These are phyloP conservation scores for Drosophila kanapiae DNA, from an alignment of 1,140 invertebrate genomes.

Conservation along the genomic window DNA sequence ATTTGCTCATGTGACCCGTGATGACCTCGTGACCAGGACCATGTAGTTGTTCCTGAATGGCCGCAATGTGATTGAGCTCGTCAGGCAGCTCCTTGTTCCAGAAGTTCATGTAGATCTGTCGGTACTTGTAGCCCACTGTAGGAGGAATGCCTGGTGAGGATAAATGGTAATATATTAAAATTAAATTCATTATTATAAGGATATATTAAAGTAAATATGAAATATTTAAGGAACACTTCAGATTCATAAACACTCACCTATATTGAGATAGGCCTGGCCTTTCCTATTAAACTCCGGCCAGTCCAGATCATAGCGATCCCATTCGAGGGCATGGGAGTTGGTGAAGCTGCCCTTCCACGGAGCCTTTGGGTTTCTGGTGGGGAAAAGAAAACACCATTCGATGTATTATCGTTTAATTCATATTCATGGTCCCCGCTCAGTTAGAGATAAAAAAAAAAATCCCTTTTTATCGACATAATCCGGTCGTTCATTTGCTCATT, in stretches of 20 bases:
- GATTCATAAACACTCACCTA: slow-evolving; percentile 87
- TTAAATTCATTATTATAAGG: background rate
- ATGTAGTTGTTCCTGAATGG: slow-evolving; percentile 73
- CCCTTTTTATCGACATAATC: slow-evolving; percentile 54
- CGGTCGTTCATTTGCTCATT: slow-evolving; percentile 54
- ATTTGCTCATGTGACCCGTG: slow-evolving; percentile 83
- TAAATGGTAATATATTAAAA: background rate
- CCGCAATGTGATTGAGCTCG: slow-evolving; percentile 86
- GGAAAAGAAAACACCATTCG: slow-evolving; percentile 35
- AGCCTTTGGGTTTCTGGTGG: slow-evolving; percentile 90
- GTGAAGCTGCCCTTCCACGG: slow-evolving; percentile 87
- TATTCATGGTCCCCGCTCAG: background rate
- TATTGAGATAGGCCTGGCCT: slow-evolving; percentile 90
- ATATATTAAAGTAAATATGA: no score
- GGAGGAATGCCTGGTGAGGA: slow-evolving; percentile 73
- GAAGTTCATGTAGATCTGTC: slow-evolving; percentile 89
- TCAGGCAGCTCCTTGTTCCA: slow-evolving; percentile 91
- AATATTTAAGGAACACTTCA: background rate
- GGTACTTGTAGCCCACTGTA: slow-evolving; percentile 88
- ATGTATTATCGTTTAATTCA: slow-evolving; percentile 24
- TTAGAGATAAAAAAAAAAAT: slow-evolving; percentile 17
- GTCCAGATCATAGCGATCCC: slow-evolving; percentile 89
- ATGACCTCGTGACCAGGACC: slow-evolving; percentile 68
- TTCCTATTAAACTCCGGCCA: slow-evolving; percentile 92
- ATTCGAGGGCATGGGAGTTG: slow-evolving; percentile 87